A percentile compares a stretch with the other conserved stretches of the same genome.
Conservation (phyloP, 2,888 invertebrate genomes). For the Phyto melanocephala region DNA sequence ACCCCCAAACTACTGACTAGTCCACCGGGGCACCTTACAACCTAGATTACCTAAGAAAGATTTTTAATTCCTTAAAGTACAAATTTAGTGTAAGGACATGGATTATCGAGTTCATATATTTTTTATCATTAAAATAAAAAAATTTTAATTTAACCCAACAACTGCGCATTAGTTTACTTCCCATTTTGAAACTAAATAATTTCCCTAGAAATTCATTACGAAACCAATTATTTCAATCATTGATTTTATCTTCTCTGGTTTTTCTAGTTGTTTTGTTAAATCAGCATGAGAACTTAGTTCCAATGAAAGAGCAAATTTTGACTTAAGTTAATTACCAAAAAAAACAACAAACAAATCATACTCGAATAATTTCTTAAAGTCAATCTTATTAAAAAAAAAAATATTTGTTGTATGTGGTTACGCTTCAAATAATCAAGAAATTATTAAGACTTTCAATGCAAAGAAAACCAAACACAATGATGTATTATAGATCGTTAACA, state of each 20-base stretch:
- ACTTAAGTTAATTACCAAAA: constrained; percentile 57
- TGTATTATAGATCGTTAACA: constrained; percentile 56
- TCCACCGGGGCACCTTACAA: no score
- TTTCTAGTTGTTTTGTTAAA: constrained; percentile 16
- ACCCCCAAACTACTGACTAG: no score
- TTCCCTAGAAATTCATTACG: constrained; percentile 13
- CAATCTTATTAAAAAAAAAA: constrained; percentile 4
- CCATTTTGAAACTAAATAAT: no score
- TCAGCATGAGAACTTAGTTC: constrained; percentile 44
- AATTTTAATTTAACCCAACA: neutral
- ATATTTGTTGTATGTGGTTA: constrained; percentile 56
- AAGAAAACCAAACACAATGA: constrained; percentile 45
- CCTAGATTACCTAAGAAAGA: no score
- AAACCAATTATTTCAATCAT: constrained; percentile 58
- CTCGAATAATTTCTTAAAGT: constrained; percentile 3
- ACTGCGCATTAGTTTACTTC: no score
- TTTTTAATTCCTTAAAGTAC: no score
- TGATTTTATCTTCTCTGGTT: constrained; percentile 44
- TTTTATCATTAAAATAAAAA: no score
- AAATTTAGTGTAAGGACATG: no score
- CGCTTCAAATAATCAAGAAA: constrained; percentile 63
- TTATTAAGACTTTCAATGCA: constrained; percentile 45
- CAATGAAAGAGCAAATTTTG: constrained; percentile 30
- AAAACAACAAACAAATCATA: constrained; percentile 4
- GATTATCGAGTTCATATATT: no score